These are phyloP conservation scores for Microctenopoma stevenorrisi DNA, from an alignment of 2,797 vertebrate genomes.

Conservation along the genomic window DNA sequence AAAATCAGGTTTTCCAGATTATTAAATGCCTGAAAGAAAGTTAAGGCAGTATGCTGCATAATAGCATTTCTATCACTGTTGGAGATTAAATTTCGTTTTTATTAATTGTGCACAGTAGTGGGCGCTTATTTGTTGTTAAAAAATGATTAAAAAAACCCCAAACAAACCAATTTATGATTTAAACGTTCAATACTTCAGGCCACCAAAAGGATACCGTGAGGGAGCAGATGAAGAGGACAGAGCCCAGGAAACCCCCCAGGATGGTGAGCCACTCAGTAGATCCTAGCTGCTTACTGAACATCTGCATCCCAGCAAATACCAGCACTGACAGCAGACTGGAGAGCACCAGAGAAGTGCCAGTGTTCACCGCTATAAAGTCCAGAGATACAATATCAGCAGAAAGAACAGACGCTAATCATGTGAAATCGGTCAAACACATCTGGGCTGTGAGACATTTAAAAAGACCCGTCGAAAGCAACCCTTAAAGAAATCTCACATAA, in stretches of 20 bases:
- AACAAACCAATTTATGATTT: no score
- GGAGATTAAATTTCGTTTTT: background rate
- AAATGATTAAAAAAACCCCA: no score
- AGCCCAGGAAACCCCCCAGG: conserved; percentile 93
- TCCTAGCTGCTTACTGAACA: conserved; percentile 94
- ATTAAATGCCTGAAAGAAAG: conserved; percentile 90
- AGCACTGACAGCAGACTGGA: conserved; percentile 93
- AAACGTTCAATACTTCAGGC: background rate
- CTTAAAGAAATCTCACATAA: no score
- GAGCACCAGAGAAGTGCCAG: conserved; percentile 91
- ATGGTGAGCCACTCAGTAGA: conserved; percentile 97
- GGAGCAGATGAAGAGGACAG: conserved; percentile 93
- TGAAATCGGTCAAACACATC: background rate
- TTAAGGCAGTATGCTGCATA: conserved; percentile 78
- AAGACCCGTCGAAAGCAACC: no score
- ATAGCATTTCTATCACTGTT: no score
- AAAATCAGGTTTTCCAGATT: conserved; percentile 96
- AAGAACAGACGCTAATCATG: background rate
- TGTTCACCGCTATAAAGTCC: conserved; percentile 86
- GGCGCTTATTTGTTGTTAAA: no score
- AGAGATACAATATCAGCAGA: background rate
- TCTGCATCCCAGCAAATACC: conserved; percentile 98
- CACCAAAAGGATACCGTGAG: conserved; percentile 92
- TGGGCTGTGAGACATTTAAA: background rate
- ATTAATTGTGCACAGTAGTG: background rate